phyloP scores from a whole-genome alignment of 2,888 invertebrate species.

The Pandemis cinnamomeana region DNA sequence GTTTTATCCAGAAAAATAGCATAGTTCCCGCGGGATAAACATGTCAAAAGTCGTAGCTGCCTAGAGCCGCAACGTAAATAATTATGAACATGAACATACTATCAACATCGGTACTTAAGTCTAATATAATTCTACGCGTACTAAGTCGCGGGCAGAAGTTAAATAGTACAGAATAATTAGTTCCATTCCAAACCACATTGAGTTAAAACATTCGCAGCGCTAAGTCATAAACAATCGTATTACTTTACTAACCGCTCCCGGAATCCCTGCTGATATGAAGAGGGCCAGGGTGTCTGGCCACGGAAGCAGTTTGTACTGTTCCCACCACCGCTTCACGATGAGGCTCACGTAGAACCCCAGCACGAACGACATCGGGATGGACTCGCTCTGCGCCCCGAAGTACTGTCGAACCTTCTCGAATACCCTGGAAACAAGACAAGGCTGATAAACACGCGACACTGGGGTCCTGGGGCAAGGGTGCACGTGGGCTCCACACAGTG shows the following conservation, averaged over 20 bases:
- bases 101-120: too few relatives aligned
- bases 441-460: not conserved
- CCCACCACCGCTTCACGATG: slow-evolving; percentile 98
- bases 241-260: slow-evolving; percentile 92
- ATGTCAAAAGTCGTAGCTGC: too few relatives aligned
- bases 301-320: slow-evolving; percentile 95
- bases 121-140: too few relatives aligned
- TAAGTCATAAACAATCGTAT: slow-evolving; percentile 50
- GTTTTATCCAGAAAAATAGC: too few relatives aligned
- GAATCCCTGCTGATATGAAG: slow-evolving; percentile 95
- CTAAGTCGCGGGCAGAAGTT: too few relatives aligned
- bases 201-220: slow-evolving; percentile 4
- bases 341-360: slow-evolving; percentile 97
- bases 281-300: slow-evolving; percentile 97
- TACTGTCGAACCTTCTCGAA: slow-evolving; percentile 94
- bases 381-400: slow-evolving; percentile 94
- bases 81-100: too few relatives aligned
- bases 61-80: too few relatives aligned
- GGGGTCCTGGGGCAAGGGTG: too few relatives aligned
- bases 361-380: slow-evolving; percentile 97
- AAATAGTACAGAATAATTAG: not conserved
- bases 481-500: too few relatives aligned
- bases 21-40: too few relatives aligned
- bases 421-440: slow-evolving; percentile 85
- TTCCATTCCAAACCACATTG: not conserved